phyloP scores from a whole-genome alignment of 2,888 invertebrate species.

The Scaptomyza flava region DNA sequence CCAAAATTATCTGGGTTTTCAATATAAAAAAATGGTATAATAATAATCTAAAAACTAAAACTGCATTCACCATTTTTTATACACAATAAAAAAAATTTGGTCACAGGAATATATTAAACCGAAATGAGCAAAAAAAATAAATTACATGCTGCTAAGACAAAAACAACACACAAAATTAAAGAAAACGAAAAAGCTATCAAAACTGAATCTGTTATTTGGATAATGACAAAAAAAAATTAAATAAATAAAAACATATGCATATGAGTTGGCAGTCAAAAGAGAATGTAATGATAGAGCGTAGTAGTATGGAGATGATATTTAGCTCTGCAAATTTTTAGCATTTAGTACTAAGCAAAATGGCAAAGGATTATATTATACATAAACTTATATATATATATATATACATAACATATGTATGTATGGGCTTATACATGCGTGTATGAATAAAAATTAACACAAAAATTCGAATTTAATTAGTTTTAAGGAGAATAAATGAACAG shows the following conservation, averaged over 20 bases:
- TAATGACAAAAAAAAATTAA: conserved; percentile 27
- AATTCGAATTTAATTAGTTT: conserved; percentile 84
- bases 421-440: conserved; percentile 44
- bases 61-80: conserved; percentile 76
- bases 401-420: conserved; percentile 31
- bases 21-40: conserved; percentile 66
- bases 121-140: not conserved
- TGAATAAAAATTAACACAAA: conserved; percentile 81
- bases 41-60: conserved; percentile 41
- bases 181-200: conserved; percentile 51
- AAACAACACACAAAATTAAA: conserved; percentile 42
- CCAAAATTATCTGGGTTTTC: conserved; percentile 85
- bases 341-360: conserved; percentile 67
- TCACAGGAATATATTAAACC: conserved; percentile 74
- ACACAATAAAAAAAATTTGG: conserved; percentile 64
- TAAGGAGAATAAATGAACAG: conserved; percentile 69
- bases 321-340: conserved; percentile 76
- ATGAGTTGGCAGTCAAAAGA: conserved; percentile 51
- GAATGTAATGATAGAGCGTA: conserved; percentile 39
- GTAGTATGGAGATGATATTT: conserved; percentile 37
- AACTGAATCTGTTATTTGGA: conserved; percentile 70
- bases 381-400: conserved; percentile 43
- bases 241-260: conserved; percentile 41
- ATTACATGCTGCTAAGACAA: conserved; percentile 39
- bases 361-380: conserved; percentile 60